Conservation (phyloP, 1,140 invertebrate species). For the Trissolcus basalis region DNA sequence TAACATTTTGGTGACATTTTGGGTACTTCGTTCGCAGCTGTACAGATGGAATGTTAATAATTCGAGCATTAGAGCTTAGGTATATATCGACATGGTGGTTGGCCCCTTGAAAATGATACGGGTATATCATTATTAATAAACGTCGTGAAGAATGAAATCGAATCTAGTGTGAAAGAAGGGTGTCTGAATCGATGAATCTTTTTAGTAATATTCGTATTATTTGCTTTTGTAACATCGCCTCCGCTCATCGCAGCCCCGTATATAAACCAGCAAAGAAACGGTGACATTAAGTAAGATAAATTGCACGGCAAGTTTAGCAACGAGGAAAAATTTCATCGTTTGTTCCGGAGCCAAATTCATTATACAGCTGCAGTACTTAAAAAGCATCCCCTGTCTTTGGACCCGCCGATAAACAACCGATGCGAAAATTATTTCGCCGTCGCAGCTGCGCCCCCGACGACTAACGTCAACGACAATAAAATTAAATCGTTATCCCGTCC, state of each 20-base stretch:
- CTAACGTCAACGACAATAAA: slow-evolving; percentile 17
- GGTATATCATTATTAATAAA: slow-evolving; percentile 23
- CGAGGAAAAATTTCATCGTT: slow-evolving; percentile 50
- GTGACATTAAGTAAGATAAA: slow-evolving; percentile 55
- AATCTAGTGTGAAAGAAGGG: background rate
- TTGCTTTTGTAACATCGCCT: slow-evolving; percentile 36
- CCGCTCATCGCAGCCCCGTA: slow-evolving; percentile 28
- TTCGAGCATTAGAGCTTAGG: no score
- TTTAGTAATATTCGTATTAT: slow-evolving; percentile 39
- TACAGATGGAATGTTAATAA: no score
- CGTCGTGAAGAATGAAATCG: slow-evolving; percentile 18
- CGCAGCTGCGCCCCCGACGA: slow-evolving; percentile 31
- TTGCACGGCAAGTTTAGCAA: slow-evolving; percentile 22
- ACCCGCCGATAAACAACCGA: slow-evolving; percentile 34
- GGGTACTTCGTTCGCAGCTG: no score
- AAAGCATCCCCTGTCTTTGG: background rate
- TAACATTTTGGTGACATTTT: no score
- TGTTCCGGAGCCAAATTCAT: slow-evolving; percentile 38
- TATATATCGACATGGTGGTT: no score
- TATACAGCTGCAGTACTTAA: slow-evolving; percentile 34
- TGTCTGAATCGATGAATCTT: slow-evolving; percentile 24
- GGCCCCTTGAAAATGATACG: no score
- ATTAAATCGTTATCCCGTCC: slow-evolving; percentile 41
- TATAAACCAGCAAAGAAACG: slow-evolving; percentile 27
- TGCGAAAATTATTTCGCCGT: slow-evolving; percentile 31